A percentile compares a stretch with the other conserved stretches of the same genome.
Evolutionary conservation across 2,113 vertebrate species (phyloP).

Genomic region (Hassar affinis): DNA sequence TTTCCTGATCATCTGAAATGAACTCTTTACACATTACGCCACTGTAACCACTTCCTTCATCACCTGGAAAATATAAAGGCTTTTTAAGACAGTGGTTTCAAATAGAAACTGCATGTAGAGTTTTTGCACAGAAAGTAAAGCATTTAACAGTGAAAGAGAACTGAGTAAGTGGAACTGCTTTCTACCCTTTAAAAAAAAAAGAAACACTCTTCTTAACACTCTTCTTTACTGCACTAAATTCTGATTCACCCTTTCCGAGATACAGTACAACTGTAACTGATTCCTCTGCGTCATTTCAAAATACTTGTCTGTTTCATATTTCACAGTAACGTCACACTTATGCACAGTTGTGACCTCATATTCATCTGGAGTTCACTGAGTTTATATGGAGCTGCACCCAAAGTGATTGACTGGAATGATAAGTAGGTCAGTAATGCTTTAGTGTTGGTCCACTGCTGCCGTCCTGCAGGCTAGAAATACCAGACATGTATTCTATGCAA

Average conservation of each 20-base stretch:
- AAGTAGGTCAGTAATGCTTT: conserved; percentile 23
- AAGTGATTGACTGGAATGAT: conserved; percentile 34
- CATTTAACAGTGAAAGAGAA: neutral
- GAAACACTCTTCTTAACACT: neutral
- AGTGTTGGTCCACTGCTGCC: conserved; percentile 8
- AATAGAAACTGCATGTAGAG: conserved; percentile 4
- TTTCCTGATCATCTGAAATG: conserved; percentile 35
- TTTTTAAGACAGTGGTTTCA: neutral
- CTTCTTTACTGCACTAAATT: conserved; percentile 13
- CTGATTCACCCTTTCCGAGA: neutral
- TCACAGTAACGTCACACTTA: conserved; percentile 19
- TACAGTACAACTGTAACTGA: conserved; percentile 6
- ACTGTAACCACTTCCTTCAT: neutral
- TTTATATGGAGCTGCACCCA: conserved; percentile 26
- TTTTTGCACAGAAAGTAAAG: neutral
- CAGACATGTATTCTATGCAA: conserved; percentile 2
- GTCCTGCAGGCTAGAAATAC: neutral
- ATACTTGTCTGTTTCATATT: neutral
- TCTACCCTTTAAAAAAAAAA: neutral
- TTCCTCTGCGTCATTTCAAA: conserved; percentile 19
- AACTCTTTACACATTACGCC: neutral
- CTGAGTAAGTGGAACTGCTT: conserved; percentile 7
- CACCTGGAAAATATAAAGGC: neutral
- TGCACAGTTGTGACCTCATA: neutral
- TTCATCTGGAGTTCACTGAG: neutral